A percentile compares a stretch with the other conserved stretches of the same genome.
Conservation (phyloP, 53 echinoderm and acorn worm genomes). For the Astropecten irregularis region DNA sequence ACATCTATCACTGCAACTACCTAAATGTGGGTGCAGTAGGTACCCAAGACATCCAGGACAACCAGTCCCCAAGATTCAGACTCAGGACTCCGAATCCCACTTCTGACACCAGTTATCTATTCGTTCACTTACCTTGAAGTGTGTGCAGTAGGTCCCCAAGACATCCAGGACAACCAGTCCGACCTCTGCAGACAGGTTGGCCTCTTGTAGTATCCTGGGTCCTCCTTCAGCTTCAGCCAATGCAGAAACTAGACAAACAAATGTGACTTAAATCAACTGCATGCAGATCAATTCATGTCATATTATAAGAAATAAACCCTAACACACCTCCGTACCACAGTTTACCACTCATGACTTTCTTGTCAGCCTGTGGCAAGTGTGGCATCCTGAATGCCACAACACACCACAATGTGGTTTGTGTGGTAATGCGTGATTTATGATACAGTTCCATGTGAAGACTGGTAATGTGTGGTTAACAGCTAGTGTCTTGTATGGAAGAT, state of each 20-base stretch:
- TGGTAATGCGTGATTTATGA: no score
- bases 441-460: no score
- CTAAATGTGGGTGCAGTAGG: constrained; percentile 89
- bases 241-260: constrained; percentile 54
- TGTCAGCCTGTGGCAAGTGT: no score
- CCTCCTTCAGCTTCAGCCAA: constrained; percentile 70
- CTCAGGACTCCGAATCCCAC: constrained; percentile 72
- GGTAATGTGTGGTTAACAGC: no score
- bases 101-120: constrained; percentile 53
- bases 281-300: neutral
- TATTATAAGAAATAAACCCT: no score
- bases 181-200: constrained; percentile 79
- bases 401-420: no score
- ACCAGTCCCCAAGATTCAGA: constrained; percentile 67
- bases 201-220: constrained; percentile 79
- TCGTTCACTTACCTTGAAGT: constrained; percentile 78
- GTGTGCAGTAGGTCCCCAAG: constrained; percentile 78
- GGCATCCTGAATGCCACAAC: no score
- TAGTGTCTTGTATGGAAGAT: no score
- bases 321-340: no score
- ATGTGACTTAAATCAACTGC: no score
- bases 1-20: no score
- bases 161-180: constrained; percentile 82
- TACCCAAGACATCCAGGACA: constrained; percentile 82
- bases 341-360: no score